Evolutionary conservation across 2,113 vertebrate genomes (phyloP).

Genomic region (Nyctibius bracteatus): DNA sequence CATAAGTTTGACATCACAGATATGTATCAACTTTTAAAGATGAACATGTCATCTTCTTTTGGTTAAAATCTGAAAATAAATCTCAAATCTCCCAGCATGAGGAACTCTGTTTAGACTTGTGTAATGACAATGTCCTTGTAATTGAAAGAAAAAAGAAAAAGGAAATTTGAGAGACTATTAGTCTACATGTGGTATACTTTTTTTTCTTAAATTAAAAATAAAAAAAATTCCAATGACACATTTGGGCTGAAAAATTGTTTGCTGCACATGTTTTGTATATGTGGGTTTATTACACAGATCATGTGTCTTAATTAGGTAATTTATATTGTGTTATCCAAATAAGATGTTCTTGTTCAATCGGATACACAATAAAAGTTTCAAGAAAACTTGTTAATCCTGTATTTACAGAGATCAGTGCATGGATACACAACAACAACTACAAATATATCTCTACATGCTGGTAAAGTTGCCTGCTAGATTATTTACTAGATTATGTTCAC

Average conservation of each 20-base stretch:
- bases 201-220: conserved; percentile 3
- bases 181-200: conserved; percentile 19
- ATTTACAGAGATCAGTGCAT: not conserved
- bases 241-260: conserved; percentile 24
- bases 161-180: conserved; percentile 26
- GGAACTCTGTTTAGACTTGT: not conserved
- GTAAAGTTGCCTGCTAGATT: not conserved
- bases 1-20: not conserved
- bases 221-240: not conserved
- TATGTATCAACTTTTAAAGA: not conserved
- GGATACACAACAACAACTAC: not conserved
- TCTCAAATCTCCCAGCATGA: not conserved
- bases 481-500: not conserved
- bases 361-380: conserved; percentile 19
- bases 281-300: conserved; percentile 51
- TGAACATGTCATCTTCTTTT: not conserved
- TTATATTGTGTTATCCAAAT: conserved; percentile 53
- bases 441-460: not conserved
- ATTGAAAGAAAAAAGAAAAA: conserved; percentile 32
- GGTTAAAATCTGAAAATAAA: not conserved
- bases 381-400: conserved; percentile 19
- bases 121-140: not conserved
- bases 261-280: conserved; percentile 54
- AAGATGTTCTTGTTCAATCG: conserved; percentile 41
- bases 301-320: conserved; percentile 60